Evolutionary conservation across 2,113 vertebrate genomes (phyloP).

Genomic region (Syrmaticus mikado): DNA sequence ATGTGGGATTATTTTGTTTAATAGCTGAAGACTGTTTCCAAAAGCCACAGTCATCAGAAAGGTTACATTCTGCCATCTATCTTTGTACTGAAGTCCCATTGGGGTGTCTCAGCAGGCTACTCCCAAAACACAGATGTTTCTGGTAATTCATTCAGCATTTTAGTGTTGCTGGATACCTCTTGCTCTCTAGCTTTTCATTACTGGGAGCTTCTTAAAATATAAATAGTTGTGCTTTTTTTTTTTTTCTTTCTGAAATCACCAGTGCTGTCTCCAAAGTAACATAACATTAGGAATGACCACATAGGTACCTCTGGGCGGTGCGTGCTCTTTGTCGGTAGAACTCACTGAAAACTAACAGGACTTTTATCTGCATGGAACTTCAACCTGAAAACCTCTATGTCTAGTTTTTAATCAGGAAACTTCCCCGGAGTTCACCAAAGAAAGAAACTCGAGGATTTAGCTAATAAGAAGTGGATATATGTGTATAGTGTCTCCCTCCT

Average conservation of each 20-base stretch:
- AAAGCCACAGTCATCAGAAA: constrained; percentile 27
- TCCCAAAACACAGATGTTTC: constrained; percentile 71
- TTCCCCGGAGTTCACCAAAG: not conserved
- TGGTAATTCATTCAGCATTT: constrained; percentile 46
- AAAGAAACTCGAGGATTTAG: not conserved
- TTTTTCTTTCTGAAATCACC: not conserved
- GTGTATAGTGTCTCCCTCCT: not conserved
- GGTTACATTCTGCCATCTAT: constrained; percentile 67
- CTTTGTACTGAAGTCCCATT: constrained; percentile 55
- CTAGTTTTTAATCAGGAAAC: not conserved
- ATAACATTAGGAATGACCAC: not conserved
- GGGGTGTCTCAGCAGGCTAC: constrained; percentile 55
- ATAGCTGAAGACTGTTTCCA: constrained; percentile 29
- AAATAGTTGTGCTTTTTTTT: not conserved
- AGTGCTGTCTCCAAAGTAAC: not conserved
- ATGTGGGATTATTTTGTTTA: not conserved
- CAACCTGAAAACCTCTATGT: not conserved
- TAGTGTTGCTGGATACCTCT: not conserved
- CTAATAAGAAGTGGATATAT: not conserved
- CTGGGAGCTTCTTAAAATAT: not conserved
- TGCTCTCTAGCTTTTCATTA: not conserved
- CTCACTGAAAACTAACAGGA: not conserved
- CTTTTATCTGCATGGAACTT: not conserved
- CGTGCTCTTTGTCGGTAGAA: not conserved
- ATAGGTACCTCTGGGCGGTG: not conserved